These are phyloP conservation scores for Turdus rufiventris DNA, from an alignment of 2,113 vertebrate species.

Conservation along the genomic window DNA sequence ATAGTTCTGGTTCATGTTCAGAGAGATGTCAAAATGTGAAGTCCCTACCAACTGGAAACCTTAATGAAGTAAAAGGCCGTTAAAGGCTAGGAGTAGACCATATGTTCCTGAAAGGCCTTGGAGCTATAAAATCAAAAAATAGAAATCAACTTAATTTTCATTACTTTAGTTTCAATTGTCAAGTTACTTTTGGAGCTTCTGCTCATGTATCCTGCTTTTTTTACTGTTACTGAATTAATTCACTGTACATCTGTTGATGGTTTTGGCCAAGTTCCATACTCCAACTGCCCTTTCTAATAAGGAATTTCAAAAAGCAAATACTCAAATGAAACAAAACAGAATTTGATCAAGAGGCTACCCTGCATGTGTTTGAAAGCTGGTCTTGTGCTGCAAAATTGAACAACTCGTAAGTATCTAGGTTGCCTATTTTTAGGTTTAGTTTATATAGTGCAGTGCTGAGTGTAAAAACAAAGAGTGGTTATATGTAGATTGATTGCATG, in stretches of 20 bases:
- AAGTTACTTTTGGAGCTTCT: neutral
- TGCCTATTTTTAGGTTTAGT: neutral
- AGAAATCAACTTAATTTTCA: neutral
- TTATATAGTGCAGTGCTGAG: neutral
- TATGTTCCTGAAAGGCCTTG: neutral
- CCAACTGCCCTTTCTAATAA: neutral
- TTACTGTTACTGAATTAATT: constrained; percentile 43
- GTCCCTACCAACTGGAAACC: neutral
- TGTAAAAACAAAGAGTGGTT: neutral
- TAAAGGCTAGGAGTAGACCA: neutral
- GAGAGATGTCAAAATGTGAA: neutral
- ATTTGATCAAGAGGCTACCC: neutral
- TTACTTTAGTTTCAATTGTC: neutral
- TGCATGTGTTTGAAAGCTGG: neutral
- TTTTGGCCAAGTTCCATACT: constrained; percentile 27
- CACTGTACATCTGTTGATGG: constrained; percentile 32
- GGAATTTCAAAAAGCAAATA: neutral
- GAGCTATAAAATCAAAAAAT: neutral
- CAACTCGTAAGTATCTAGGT: neutral
- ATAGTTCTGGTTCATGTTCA: constrained; percentile 5
- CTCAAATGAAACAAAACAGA: neutral
- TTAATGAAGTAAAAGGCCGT: neutral
- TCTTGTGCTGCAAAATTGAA: neutral
- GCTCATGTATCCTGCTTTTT: neutral
- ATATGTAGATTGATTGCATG: neutral